Evolutionary conservation across 64 coral and sea anemone species (phyloP).

Genomic region (Exaiptasia diaphana): DNA sequence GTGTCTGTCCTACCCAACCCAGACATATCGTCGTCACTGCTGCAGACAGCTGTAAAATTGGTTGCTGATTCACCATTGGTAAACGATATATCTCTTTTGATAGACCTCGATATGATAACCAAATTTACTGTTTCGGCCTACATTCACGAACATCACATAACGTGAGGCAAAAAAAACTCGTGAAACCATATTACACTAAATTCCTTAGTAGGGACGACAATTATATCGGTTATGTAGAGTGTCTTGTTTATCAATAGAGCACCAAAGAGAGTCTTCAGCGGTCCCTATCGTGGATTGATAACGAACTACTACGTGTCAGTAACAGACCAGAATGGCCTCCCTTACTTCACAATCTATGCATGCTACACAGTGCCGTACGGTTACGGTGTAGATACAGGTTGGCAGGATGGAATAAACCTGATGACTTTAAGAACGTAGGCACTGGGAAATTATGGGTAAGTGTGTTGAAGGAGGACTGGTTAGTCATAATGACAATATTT

Average conservation of each 20-base stretch:
- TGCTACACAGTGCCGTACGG: conserved; percentile 77
- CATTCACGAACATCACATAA: too few relatives aligned
- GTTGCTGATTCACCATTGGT: conserved; percentile 95
- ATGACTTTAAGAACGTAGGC: conserved; percentile 58
- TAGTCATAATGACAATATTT: neutral
- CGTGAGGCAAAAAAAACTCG: too few relatives aligned
- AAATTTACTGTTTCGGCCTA: too few relatives aligned
- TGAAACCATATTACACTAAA: too few relatives aligned
- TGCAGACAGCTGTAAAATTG: conserved; percentile 87
- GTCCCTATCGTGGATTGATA: conserved; percentile 84
- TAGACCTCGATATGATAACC: too few relatives aligned
- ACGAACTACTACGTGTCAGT: conserved; percentile 71
- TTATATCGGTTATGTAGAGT: too few relatives aligned
- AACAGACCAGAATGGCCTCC: conserved; percentile 88
- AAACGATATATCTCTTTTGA: neutral
- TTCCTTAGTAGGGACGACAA: too few relatives aligned
- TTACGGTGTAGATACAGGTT: conserved; percentile 67
- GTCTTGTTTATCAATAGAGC: too few relatives aligned
- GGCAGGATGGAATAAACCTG: conserved; percentile 71
- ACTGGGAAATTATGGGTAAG: conserved; percentile 82
- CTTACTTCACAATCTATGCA: conserved; percentile 85
- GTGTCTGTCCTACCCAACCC: conserved; percentile 71
- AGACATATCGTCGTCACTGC: conserved; percentile 73
- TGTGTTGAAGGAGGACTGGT: neutral
- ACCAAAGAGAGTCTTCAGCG: conserved; percentile 85